Conservation (phyloP, 1,140 invertebrate genomes). For the Caenorhabditis elegans region DNA sequence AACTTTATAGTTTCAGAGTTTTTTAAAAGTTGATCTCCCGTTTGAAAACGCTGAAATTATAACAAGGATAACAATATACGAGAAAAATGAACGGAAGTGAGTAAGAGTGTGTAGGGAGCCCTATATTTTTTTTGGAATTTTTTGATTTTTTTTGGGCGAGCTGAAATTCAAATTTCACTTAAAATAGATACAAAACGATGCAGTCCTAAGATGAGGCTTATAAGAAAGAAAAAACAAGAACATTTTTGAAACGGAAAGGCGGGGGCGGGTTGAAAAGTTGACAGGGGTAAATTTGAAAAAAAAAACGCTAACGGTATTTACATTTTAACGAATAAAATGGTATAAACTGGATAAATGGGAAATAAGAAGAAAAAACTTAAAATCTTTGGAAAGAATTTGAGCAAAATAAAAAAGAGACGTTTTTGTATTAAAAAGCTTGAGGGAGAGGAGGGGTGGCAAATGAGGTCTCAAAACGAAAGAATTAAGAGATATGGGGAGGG, state of each 20-base stretch:
- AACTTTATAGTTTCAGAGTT: no score
- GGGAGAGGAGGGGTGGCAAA: neutral
- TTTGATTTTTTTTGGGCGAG: neutral
- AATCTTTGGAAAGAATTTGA: neutral
- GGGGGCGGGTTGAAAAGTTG: neutral
- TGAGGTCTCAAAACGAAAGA: slow-evolving; percentile 3
- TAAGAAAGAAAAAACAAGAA: neutral
- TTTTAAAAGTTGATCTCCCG: no score
- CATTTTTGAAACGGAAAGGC: neutral
- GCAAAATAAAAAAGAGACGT: neutral
- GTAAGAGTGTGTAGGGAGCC: slow-evolving; percentile 10
- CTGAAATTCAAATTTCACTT: neutral
- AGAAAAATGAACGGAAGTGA: slow-evolving; percentile 10
- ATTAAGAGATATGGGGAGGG: neutral
- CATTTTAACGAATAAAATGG: slow-evolving; percentile 25
- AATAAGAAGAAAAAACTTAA: neutral
- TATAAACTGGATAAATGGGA: neutral
- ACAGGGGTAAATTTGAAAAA: no score
- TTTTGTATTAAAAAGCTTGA: neutral
- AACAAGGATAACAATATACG: neutral
- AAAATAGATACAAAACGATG: slow-evolving; percentile 13
- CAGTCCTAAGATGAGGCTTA: neutral
- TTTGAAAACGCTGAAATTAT: no score
- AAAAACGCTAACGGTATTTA: slow-evolving; percentile 30
- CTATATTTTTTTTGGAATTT: neutral